These are phyloP conservation scores for Argopecten irradians DNA, from an alignment of 1,140 invertebrate species.

Conservation along the genomic window DNA sequence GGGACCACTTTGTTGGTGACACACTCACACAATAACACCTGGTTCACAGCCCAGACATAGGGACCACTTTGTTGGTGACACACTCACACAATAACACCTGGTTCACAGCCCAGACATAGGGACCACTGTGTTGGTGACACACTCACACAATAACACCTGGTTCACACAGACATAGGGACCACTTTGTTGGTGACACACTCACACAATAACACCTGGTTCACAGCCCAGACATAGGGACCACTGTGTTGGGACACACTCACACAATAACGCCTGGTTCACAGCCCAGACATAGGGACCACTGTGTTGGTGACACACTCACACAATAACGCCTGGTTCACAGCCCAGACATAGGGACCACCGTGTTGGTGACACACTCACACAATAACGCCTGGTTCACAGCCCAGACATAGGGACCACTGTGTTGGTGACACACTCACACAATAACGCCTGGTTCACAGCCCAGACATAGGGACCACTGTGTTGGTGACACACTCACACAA, in stretches of 20 bases:
- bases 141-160: background rate
- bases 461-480: background rate
- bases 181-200: background rate
- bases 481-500: background rate
- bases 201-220: background rate
- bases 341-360: background rate
- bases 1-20: background rate
- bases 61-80: background rate
- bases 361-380: background rate
- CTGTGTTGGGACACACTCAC: background rate
- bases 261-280: too few relatives aligned
- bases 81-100: background rate
- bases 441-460: too few relatives aligned
- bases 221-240: background rate
- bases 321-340: too few relatives aligned
- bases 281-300: background rate
- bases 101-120: background rate
- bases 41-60: background rate
- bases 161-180: too few relatives aligned
- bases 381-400: too few relatives aligned
- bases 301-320: background rate
- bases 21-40: background rate
- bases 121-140: background rate
- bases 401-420: background rate
- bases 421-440: background rate